phyloP scores from a whole-genome alignment of 2,888 invertebrate species.

The Lasioglossum marginatum region DNA sequence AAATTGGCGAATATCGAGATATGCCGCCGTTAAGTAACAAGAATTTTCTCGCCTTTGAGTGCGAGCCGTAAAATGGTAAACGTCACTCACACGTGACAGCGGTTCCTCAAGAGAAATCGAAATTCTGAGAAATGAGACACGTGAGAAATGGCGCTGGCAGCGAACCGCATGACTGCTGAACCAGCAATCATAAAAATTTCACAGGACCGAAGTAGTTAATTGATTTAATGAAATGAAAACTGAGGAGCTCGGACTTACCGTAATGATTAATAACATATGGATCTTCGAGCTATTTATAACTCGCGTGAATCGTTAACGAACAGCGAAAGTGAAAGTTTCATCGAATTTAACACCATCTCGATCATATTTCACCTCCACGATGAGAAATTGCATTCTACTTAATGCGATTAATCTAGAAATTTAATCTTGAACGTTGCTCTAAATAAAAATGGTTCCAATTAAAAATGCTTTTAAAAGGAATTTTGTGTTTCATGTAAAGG shows the following conservation, averaged over 20 bases:
- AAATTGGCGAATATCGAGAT: background rate
- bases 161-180: background rate
- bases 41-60: background rate
- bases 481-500: too few relatives aligned
- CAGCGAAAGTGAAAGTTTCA: background rate
- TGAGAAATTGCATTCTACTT: background rate
- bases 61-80: background rate
- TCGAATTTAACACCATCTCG: background rate
- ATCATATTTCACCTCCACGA: background rate
- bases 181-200: background rate
- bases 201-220: background rate
- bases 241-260: background rate
- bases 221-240: slow-evolving; percentile 1
- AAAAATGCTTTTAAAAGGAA: background rate
- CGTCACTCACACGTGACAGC: slow-evolving; percentile 3
- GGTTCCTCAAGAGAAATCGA: slow-evolving; percentile 1
- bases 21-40: background rate
- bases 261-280: background rate
- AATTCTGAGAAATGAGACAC: background rate
- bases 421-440: background rate
- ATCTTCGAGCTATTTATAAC: background rate
- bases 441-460: background rate
- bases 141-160: background rate
- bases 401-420: background rate
- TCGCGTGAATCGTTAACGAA: background rate